Evolutionary conservation across 2,888 invertebrate species (phyloP).

Genomic region (Teleiodes luculella): DNA sequence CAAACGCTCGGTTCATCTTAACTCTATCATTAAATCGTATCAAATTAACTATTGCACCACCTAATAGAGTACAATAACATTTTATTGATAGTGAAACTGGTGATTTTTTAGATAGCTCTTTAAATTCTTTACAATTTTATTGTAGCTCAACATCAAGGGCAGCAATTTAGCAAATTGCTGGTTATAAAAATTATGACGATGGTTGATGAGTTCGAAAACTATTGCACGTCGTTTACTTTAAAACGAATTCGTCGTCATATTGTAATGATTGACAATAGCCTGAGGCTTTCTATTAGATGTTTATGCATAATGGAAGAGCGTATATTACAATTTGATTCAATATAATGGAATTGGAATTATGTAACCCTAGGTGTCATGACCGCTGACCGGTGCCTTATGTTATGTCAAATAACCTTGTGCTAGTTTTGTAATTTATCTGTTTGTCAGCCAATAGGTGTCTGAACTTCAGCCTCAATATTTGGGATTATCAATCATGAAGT

Average conservation of each 20-base stretch:
- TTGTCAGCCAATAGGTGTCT: conserved; percentile 4
- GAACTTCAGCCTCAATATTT: conserved; percentile 25
- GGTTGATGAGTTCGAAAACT: background rate
- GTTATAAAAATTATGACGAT: background rate
- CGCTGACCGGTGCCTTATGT: conserved; percentile 28
- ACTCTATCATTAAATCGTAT: conserved; percentile 15
- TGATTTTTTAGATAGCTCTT: conserved; percentile 4
- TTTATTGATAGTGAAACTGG: conserved; percentile 8
- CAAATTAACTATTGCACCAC: conserved; percentile 4
- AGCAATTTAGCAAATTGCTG: background rate
- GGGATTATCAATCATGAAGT: background rate
- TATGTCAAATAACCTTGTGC: conserved; percentile 50
- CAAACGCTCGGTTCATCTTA: conserved; percentile 12
- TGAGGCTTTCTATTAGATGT: background rate
- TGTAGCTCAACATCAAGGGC: background rate
- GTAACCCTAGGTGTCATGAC: conserved; percentile 30
- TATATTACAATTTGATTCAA: background rate
- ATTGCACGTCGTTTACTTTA: background rate
- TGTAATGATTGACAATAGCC: conserved; percentile 3
- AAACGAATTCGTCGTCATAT: background rate
- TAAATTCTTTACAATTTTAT: background rate
- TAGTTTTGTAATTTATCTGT: conserved; percentile 24
- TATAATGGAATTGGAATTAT: background rate
- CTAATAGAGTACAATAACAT: conserved; percentile 4
- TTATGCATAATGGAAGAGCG: too few relatives aligned